A percentile compares a stretch with the other conserved stretches of the same genome.
phyloP scores from a whole-genome alignment of 1,140 invertebrate genomes.

The Lethocerus indicus region DNA sequence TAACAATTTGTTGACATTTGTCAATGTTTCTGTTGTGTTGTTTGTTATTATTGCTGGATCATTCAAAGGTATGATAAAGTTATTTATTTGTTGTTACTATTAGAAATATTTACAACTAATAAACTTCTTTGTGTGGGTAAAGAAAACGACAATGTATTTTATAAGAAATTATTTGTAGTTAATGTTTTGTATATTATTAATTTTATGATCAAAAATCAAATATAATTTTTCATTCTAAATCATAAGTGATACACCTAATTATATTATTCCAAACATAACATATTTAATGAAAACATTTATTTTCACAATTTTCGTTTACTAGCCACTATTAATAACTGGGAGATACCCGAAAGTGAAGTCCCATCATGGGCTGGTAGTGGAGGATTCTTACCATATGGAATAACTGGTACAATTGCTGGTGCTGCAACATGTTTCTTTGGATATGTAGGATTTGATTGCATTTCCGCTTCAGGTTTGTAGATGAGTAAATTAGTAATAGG shows the following conservation, averaged over 20 bases:
- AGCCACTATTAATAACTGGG: slow-evolving; percentile 49
- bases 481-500: background rate
- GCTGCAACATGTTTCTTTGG: slow-evolving; percentile 77
- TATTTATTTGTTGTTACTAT: too few relatives aligned
- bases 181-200: too few relatives aligned
- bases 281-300: too few relatives aligned
- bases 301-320: slow-evolving; percentile 12
- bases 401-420: slow-evolving; percentile 59
- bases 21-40: slow-evolving; percentile 68
- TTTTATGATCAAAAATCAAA: too few relatives aligned
- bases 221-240: too few relatives aligned
- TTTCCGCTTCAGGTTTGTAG: slow-evolving; percentile 50
- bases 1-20: slow-evolving; percentile 65
- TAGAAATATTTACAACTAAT: too few relatives aligned
- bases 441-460: slow-evolving; percentile 78
- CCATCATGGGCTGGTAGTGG: slow-evolving; percentile 40
- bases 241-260: too few relatives aligned
- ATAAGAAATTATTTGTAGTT: too few relatives aligned
- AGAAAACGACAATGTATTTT: too few relatives aligned
- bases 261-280: too few relatives aligned
- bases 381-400: slow-evolving; percentile 68
- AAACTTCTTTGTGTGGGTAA: too few relatives aligned
- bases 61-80: slow-evolving; percentile 51
- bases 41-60: slow-evolving; percentile 69
- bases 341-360: slow-evolving; percentile 35